Evolutionary conservation across 2,113 vertebrate genomes (phyloP), one percentile per base, ranked within the genome.

Genomic region (Lanius ludovicianus): DNA sequence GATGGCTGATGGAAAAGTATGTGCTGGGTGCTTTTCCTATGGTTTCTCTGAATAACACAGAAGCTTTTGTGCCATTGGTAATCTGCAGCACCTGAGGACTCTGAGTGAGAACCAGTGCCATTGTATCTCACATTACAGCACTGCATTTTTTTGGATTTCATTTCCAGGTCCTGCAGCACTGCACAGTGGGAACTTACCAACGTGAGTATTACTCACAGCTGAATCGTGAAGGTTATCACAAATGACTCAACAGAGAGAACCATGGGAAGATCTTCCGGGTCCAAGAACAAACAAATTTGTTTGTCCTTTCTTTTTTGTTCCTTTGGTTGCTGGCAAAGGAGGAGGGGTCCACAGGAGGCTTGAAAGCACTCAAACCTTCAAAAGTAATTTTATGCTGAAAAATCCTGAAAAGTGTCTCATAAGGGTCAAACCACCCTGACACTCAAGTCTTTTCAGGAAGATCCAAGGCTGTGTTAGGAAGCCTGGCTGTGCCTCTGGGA

Each of bases 401-500:
- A 74, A 23, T 79, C 44, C 62, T 68, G 47, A 27, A 28, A 78
- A 21, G 15, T 10, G 10, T 42, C 64, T 84, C 3, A 1, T 28
- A 37, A 18, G 31, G 3, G 25, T 47, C 16, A 68, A 67, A 50
- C 8, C 47, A 39, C 9, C 11, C 42, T 31, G 47, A 16, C n/a
- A 24, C 33, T 69, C 8, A 3, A 8, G 11, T 27, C 9, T 28
- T 62, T 76, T 10, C 24, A 13, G 20, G 35, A 33, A 20, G 41
- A 15, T 6, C 5, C 11, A 50, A 4, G 7, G 2, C 1, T 11
- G 41, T 41, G 33, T 14, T 19, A 8, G 35, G 4, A 37, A 17
- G 18, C 6, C 60, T 30, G 73, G 13, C 6, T 35, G 31, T 70
- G 6, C 25, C 56, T n/a, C 4, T 3, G 7, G 53, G 23, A 39